Percentiles rank a stretch among this genome's conserved stretches.
Conservation (phyloP, 2,888 invertebrate genomes). For the Nephrotoma flavescens region DNA sequence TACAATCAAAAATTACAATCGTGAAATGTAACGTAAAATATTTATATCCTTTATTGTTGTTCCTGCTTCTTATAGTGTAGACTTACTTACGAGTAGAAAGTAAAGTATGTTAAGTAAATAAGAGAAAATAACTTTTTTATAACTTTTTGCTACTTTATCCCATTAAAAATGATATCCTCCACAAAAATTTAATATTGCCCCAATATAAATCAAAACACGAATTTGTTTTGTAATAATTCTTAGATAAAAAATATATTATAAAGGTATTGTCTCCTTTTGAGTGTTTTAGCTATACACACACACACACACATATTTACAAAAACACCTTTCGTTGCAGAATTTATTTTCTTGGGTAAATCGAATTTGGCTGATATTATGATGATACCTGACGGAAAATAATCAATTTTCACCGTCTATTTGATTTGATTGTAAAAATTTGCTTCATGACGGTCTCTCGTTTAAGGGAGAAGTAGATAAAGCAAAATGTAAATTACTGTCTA, state of each 20-base stretch:
- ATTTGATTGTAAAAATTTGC: no score
- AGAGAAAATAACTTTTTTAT: neutral
- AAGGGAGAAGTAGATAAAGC: no score
- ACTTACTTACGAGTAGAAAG: neutral
- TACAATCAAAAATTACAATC: neutral
- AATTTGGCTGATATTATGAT: neutral
- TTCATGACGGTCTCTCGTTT: no score
- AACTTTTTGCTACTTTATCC: neutral
- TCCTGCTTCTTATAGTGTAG: neutral
- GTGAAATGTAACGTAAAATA: neutral
- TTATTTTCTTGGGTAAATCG: neutral
- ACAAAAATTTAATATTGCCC: neutral
- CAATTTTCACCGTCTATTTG: neutral
- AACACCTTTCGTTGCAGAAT: neutral
- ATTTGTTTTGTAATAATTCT: neutral
- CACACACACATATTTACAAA: neutral
- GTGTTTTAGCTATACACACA: no score
- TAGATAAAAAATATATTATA: neutral
- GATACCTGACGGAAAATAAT: neutral
- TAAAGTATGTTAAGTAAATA: neutral
- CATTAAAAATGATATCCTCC: neutral
- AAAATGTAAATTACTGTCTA: no score
- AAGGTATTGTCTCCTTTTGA: neutral
- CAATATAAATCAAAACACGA: neutral
- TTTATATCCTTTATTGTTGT: neutral